Evolutionary conservation across 1,140 invertebrate genomes (phyloP), one percentile per base, ranked within the genome.

Genomic region (Agraylea sexmaculata): DNA sequence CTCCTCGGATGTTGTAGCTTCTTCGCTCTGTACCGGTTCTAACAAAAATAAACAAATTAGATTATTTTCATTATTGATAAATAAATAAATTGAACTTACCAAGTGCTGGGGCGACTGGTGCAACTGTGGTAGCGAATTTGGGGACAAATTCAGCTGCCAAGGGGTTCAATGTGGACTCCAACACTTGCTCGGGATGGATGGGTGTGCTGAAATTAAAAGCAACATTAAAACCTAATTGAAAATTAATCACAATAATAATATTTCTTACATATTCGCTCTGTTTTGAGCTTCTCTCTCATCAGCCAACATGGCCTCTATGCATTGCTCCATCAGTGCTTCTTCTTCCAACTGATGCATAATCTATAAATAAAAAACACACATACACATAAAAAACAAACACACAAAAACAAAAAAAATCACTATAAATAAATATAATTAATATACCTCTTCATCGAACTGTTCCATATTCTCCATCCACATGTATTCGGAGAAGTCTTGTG

Each of bases 401-500:
- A 21, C 16, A 11, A 15, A 25, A 43, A 42, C 1, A 11, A 25
- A 25, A 7, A 25, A 7, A 25, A 25, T 25, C n/a, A 25, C n/a
- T 25, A n/a, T 25, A 25, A 25, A 25, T 25, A 25, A 7, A 7
- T 25, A 25, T 25, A 25, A 7, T 6, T 25, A 3, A 42, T 42
- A 54, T 59, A 86, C 84, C 70, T 86, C 78, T 57, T 83, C 82
- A 54, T 89, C 84, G 57, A 87, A 89, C 53, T 87, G 84, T 53
- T 88, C 85, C 57, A 87, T 82, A 55, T 89, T 81, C 56, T 88
- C 86, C 85, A 89, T 88, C 86, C 85, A 89, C 68, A 88, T 72
- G 51, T 87, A 89, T 50, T 89, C 86, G 0, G 80, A 82, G 59
- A 88, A 89, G 59, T 88, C 83, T 1, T 54, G 52, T 16, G 55